These are phyloP conservation scores for Potamilus streckersoni DNA, from an alignment of 1,140 invertebrate species.

Conservation along the genomic window DNA sequence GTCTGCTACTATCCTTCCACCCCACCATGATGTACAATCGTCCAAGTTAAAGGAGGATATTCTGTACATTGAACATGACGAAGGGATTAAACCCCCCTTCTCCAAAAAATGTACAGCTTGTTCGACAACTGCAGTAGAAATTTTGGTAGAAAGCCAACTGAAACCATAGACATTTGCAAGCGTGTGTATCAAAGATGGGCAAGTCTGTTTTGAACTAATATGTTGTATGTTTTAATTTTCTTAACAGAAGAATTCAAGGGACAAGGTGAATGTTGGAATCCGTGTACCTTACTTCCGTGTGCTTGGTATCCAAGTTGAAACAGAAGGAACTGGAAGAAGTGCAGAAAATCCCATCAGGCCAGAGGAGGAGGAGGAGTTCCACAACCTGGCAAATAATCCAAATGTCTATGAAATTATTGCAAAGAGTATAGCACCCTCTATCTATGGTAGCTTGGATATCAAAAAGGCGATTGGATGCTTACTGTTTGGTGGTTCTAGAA, in stretches of 20 bases:
- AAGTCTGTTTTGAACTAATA: neutral
- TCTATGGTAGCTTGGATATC: conserved; percentile 94
- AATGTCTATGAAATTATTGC: conserved; percentile 93
- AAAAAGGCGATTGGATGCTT: conserved; percentile 98
- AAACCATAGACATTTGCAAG: neutral
- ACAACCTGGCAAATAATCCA: conserved; percentile 83
- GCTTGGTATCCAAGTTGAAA: conserved; percentile 89
- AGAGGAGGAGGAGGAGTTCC: conserved; percentile 94
- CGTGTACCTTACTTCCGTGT: conserved; percentile 94
- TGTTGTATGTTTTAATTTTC: neutral
- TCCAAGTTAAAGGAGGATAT: no score
- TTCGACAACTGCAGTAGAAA: no score
- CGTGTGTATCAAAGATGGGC: neutral
- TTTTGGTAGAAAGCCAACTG: no score
- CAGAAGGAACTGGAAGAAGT: conserved; percentile 81
- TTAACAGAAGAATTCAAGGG: conserved; percentile 75
- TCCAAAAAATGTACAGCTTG: no score
- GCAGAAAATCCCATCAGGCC: conserved; percentile 46
- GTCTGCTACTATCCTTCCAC: no score
- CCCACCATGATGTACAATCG: no score
- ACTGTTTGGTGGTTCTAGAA: conserved; percentile 88
- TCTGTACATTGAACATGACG: no score
- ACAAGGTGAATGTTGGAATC: conserved; percentile 92
- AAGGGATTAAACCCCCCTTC: no score
- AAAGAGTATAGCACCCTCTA: conserved; percentile 95